These are phyloP conservation scores for Elegia similella DNA, from an alignment of 2,888 invertebrate species.

Conservation along the genomic window DNA sequence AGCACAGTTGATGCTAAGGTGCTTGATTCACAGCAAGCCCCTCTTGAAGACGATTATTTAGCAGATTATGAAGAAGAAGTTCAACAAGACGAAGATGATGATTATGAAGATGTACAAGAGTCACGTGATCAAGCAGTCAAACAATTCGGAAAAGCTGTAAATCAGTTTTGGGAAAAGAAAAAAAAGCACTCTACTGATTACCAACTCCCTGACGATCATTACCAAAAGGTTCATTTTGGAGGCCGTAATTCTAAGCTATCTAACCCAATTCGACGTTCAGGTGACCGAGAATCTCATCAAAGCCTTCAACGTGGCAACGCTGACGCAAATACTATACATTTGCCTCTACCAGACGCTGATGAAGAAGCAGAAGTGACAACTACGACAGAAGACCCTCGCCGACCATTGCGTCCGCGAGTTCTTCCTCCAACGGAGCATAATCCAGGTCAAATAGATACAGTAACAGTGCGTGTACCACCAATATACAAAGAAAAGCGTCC, in stretches of 20 bases:
- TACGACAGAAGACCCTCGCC: slow-evolving; percentile 68
- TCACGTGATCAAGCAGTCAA: slow-evolving; percentile 59
- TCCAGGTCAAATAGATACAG: slow-evolving; percentile 74
- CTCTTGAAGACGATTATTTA: slow-evolving; percentile 54
- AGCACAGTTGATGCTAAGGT: slow-evolving; percentile 61
- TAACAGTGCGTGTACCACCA: slow-evolving; percentile 75
- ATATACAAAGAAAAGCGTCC: slow-evolving; percentile 71
- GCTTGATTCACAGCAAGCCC: slow-evolving; percentile 37
- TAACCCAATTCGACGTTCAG: slow-evolving; percentile 39
- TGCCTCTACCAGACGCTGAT: slow-evolving; percentile 44
- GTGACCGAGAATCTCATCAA: slow-evolving; percentile 41
- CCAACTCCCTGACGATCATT: slow-evolving; percentile 51
- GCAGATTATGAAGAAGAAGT: slow-evolving; percentile 55
- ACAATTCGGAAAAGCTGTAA: slow-evolving; percentile 64
- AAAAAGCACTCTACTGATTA: slow-evolving; percentile 39
- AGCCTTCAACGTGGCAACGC: slow-evolving; percentile 47
- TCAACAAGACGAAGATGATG: slow-evolving; percentile 49
- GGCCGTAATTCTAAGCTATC: slow-evolving; percentile 58
- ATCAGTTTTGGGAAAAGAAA: slow-evolving; percentile 68
- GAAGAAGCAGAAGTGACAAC: slow-evolving; percentile 62
- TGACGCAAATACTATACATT: slow-evolving; percentile 43
- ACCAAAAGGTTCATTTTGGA: slow-evolving; percentile 69
- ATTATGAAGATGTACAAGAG: slow-evolving; percentile 70
- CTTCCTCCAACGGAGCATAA: slow-evolving; percentile 75
- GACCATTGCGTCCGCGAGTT: slow-evolving; percentile 61